These are phyloP conservation scores for Camelus bactrianus DNA, from an alignment of 2,113 vertebrate species.

Conservation along the genomic window DNA sequence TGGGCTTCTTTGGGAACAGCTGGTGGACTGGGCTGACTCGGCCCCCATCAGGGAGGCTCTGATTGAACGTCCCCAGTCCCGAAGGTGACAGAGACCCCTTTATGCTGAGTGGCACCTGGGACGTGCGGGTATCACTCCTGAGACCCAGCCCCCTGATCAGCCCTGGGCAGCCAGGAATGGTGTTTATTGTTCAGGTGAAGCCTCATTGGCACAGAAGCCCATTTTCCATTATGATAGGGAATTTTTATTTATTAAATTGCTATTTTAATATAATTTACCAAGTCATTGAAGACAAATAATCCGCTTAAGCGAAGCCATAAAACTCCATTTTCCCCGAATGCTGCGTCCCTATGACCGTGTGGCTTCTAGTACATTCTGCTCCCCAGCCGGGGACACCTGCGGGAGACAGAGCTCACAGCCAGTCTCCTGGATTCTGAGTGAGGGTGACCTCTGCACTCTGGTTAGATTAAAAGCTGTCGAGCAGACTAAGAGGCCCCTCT, in stretches of 20 bases:
- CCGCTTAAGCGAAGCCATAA: background rate
- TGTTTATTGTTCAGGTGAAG: background rate
- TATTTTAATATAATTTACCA: conserved; percentile 50
- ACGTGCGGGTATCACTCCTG: rapidly evolving
- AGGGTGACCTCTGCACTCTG: background rate
- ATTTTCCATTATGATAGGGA: conserved; percentile 32
- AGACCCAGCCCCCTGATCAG: rapidly evolving
- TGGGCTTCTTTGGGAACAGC: background rate
- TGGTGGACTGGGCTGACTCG: background rate
- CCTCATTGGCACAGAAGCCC: background rate
- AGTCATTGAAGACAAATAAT: conserved; percentile 27
- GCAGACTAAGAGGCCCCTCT: background rate
- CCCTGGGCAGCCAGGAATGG: rapidly evolving
- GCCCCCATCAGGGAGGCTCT: background rate
- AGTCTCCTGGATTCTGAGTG: rapidly evolving
- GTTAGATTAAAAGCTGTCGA: background rate
- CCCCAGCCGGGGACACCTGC: rapidly evolving
- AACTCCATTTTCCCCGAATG: background rate
- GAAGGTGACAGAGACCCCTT: background rate
- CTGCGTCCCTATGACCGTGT: background rate
- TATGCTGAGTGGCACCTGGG: background rate
- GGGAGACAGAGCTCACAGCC: rapidly evolving
- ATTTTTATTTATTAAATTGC: conserved; percentile 43
- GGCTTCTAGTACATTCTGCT: rapidly evolving
- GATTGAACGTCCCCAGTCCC: rapidly evolving